A percentile compares a stretch with the other conserved stretches of the same genome.
phyloP scores from a whole-genome alignment of 2,113 vertebrate genomes.

The Poeciliopsis prolifica region DNA sequence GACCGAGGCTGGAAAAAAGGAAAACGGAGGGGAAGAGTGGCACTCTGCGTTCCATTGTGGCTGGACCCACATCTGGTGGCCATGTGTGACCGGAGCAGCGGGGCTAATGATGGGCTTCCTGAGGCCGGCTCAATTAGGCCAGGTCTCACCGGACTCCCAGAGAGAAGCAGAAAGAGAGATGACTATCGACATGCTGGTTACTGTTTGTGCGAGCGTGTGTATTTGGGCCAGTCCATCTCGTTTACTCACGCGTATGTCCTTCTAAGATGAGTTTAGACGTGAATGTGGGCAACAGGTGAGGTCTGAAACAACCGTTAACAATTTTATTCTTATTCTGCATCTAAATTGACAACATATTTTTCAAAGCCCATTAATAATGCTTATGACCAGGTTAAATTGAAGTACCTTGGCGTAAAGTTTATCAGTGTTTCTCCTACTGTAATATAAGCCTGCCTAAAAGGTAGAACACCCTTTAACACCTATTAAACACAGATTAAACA shows the following conservation, averaged over 20 bases:
- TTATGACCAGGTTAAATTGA: too few species aligned
- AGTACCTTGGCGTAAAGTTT: background rate
- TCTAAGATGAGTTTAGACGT: background rate
- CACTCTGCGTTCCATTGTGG: constrained; percentile 77
- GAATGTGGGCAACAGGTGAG: background rate
- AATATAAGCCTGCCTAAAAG: too few species aligned
- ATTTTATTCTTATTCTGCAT: too few species aligned
- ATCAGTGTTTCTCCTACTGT: too few species aligned
- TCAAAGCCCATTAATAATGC: too few species aligned
- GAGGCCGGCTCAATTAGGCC: constrained; percentile 92
- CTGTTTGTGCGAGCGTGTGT: constrained; percentile 38
- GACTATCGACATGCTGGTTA: constrained; percentile 60
- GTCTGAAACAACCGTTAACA: background rate
- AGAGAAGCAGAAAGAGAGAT: constrained; percentile 65
- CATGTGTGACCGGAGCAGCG: constrained; percentile 89
- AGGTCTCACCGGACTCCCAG: constrained; percentile 82
- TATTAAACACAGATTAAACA: too few species aligned
- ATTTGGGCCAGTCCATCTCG: constrained; percentile 30
- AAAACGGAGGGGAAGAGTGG: constrained; percentile 75
- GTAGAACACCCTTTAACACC: too few species aligned
- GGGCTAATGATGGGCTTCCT: constrained; percentile 98
- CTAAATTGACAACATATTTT: too few species aligned
- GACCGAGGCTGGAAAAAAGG: constrained; percentile 56
- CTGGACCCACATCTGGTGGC: constrained; percentile 93
- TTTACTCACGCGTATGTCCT: constrained; percentile 8